Conservation (phyloP, 30 jellyfish, hydroid and myxozoan genomes). For the Mastigias papua region DNA sequence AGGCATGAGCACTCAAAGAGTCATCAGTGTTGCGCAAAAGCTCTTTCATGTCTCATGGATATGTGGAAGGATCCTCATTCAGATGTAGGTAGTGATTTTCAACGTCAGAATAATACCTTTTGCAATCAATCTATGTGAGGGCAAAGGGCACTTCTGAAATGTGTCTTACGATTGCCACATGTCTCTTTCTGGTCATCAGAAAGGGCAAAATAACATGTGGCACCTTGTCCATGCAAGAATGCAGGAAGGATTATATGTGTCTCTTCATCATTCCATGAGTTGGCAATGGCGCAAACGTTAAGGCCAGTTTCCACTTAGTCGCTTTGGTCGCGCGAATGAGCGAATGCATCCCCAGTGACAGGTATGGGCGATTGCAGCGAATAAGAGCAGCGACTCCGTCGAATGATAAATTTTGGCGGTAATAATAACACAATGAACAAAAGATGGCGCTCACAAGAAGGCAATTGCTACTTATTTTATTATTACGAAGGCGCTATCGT, state of each 20-base stretch:
- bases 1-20: not conserved
- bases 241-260: not conserved
- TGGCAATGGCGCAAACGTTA: conserved; percentile 1
- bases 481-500: no score
- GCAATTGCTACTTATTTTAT: no score
- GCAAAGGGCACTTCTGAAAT: not conserved
- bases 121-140: not conserved
- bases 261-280: not conserved
- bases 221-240: not conserved
- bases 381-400: no score
- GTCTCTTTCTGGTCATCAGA: not conserved
- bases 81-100: not conserved
- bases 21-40: not conserved
- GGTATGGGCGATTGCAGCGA: no score
- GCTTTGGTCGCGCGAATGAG: no score
- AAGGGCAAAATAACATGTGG: not conserved
- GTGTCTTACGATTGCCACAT: not conserved
- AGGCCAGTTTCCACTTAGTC: no score
- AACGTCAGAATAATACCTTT: not conserved
- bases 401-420: no score
- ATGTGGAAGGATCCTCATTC: not conserved
- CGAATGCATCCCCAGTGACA: no score
- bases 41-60: not conserved
- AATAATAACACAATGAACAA: no score
- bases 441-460: no score